Conservation (phyloP, 92 coral and sea anemone genomes). For the Ricordea florida region DNA sequence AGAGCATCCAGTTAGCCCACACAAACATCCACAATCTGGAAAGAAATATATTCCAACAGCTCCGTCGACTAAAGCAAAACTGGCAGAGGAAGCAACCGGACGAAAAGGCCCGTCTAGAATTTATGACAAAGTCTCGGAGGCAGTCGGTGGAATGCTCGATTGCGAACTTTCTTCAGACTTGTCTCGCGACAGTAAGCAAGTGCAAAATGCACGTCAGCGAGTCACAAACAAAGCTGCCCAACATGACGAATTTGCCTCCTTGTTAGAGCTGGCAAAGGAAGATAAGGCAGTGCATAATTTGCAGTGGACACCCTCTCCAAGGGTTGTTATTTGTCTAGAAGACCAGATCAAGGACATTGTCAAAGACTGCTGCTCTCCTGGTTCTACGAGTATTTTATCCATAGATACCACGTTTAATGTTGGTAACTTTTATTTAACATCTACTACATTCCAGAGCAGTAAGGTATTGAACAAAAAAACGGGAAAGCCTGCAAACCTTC, state of each 20-base stretch:
- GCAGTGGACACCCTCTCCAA: conserved; percentile 57
- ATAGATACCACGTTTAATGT: conserved; percentile 31
- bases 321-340: conserved; percentile 28
- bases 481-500: conserved; percentile 26
- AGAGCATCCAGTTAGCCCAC: conserved; percentile 60
- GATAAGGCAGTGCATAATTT: conserved; percentile 27
- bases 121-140: conserved; percentile 20
- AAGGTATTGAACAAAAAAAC: not conserved
- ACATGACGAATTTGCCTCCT: conserved; percentile 5
- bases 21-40: conserved; percentile 40
- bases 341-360: conserved; percentile 25
- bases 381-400: conserved; percentile 22
- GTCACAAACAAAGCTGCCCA: not conserved
- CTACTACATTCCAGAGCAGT: conserved; percentile 5
- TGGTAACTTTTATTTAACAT: conserved; percentile 14
- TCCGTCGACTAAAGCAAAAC: conserved; percentile 26
- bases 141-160: conserved; percentile 41
- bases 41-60: conserved; percentile 32
- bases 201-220: conserved; percentile 14
- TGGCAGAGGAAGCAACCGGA: conserved; percentile 1
- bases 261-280: conserved; percentile 2
- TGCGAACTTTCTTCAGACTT: conserved; percentile 21
- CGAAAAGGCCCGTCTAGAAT: conserved; percentile 48
- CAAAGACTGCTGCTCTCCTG: conserved; percentile 43
- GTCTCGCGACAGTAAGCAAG: conserved; percentile 47